phyloP scores from a whole-genome alignment of 2,888 invertebrate genomes.

The Linnaemya tessellans region DNA sequence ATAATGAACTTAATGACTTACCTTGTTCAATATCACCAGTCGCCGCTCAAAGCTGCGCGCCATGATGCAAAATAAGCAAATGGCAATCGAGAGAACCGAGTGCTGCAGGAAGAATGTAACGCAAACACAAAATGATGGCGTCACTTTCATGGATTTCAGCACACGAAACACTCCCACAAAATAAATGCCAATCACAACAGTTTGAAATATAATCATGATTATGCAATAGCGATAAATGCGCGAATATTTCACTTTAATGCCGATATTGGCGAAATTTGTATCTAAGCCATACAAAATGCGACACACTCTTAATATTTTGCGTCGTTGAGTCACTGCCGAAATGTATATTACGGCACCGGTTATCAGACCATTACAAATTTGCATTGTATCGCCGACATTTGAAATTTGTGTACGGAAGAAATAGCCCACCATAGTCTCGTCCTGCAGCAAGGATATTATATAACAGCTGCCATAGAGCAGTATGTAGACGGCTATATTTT shows the following conservation, averaged over 20 bases:
- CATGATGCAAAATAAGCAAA: constrained; percentile 80
- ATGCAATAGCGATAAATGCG: constrained; percentile 80
- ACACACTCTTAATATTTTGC: constrained; percentile 77
- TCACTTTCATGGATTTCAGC: constrained; percentile 78
- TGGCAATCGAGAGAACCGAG: constrained; percentile 80
- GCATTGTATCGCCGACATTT: constrained; percentile 80
- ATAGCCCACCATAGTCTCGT: constrained; percentile 80
- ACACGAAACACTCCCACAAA: constrained; percentile 80
- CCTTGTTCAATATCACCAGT: constrained; percentile 81
- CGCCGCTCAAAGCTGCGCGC: constrained; percentile 80
- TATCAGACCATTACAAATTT: constrained; percentile 80
- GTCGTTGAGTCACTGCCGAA: constrained; percentile 78
- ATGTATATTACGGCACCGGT: constrained; percentile 80
- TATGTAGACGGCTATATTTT: constrained; percentile 74
- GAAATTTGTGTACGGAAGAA: constrained; percentile 81
- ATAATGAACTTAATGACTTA: constrained; percentile 70
- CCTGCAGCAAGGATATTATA: constrained; percentile 77
- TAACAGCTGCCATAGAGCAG: constrained; percentile 74
- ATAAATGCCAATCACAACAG: constrained; percentile 78
- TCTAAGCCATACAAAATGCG: constrained; percentile 79
- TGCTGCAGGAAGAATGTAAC: constrained; percentile 81
- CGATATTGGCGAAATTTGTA: constrained; percentile 79
- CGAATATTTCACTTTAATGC: constrained; percentile 80
- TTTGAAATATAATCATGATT: constrained; percentile 77
- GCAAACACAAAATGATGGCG: constrained; percentile 80